phyloP scores from a whole-genome alignment of 2,888 invertebrate genomes.

The Thecocarcelia acutangulata region DNA sequence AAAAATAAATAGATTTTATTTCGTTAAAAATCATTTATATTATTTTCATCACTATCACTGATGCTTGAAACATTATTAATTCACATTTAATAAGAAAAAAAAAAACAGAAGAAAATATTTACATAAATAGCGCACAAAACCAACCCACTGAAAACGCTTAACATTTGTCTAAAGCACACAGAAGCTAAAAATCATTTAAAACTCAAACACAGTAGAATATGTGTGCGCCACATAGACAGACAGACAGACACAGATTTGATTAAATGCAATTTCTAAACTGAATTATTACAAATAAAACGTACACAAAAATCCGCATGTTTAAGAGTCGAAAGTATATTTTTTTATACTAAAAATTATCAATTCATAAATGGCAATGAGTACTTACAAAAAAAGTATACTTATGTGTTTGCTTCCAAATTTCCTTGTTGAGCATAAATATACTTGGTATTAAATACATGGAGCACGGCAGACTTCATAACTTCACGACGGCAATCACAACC shows the following conservation, averaged over 20 bases:
- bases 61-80: constrained; percentile 34
- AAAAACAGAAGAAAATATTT: background rate
- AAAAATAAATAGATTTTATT: constrained; percentile 3
- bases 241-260: background rate
- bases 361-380: too few species aligned
- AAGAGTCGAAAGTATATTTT: background rate
- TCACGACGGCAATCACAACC: too few species aligned
- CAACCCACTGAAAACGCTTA: constrained; percentile 22
- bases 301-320: background rate
- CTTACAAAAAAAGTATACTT: too few species aligned
- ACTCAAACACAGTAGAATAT: background rate
- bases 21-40: background rate
- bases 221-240: background rate
- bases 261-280: too few species aligned
- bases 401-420: too few species aligned
- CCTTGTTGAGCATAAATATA: too few species aligned
- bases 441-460: too few species aligned
- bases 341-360: too few species aligned
- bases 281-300: background rate
- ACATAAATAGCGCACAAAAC: constrained; percentile 13
- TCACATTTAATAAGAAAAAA: constrained; percentile 9
- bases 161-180: background rate
- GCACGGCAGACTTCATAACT: too few species aligned
- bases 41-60: constrained; percentile 9
- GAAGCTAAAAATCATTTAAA: background rate